Base-by-base conservation (phyloP, 2,113 vertebrate genomes). In the Lanius ludovicianus region DNA sequence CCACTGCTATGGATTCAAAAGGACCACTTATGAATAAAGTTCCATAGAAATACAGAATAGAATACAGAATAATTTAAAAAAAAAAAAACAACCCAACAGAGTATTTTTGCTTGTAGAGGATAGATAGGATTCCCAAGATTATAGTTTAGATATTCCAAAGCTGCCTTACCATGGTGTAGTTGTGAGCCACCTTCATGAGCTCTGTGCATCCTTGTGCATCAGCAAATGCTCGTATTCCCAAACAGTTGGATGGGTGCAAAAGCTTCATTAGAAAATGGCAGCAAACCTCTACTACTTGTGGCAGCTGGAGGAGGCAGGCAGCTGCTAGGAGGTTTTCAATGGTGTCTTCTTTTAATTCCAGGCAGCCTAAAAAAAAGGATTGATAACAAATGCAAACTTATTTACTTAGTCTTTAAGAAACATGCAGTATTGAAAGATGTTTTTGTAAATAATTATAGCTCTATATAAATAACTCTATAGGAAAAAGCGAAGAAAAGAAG, bases 181-280 rank as follows among this genome's bases (percentile, higher is more conserved):
- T 98, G 90, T 98, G 98, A 73, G 98, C 98, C 96, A 98, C 98
- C 49, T 98, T 98, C 98, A 98, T 98, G 79, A 98, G 95, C 39
- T 98, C 98, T 63, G 97, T 98, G 90, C 98, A 98, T 39, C 98
- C 98, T 74, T 98, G 98, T 10, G 98, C 98, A 91, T 98, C 98
- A 69, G 98, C 98, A 87, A 98, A 98, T 9, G 98, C 98, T 73
- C 98, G 96, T 81, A 98, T 98, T 87, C 98, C 98, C 95, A 98
- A 89, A 74, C 98, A 98, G 92, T 98, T 98, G 44, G 98, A 98
- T 3, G 98, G 98, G 83, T 98, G 98, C 60, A 98, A 93, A 87
- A 98, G 98, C 80, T 98, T 98, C 98, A 98, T 98, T 33, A 98
- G 97, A 76, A 98, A 98, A 87, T 98, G 98, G 71, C 98, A 98